phyloP scores from a whole-genome alignment of 2,797 vertebrate genomes.

The Rhincodon typus region DNA sequence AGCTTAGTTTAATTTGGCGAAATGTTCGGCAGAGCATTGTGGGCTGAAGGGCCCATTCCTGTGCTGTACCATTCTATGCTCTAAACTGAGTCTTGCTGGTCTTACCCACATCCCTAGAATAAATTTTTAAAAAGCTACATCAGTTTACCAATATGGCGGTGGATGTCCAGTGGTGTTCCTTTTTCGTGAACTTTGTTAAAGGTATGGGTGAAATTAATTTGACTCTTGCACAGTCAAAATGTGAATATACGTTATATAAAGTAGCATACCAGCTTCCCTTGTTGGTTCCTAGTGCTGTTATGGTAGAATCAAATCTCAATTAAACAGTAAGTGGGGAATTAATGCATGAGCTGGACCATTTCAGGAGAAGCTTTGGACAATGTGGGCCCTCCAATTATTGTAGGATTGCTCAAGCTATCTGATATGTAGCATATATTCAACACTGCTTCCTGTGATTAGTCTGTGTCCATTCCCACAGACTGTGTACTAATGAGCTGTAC shows the following conservation, averaged over 20 bases:
- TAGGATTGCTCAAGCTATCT: not conserved
- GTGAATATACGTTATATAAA: not conserved
- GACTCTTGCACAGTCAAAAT: not conserved
- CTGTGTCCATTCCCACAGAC: not conserved
- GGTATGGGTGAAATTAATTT: not conserved
- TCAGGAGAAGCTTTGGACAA: not conserved
- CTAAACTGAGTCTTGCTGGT: not conserved
- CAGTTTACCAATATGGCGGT: not conserved
- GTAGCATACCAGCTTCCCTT: not conserved
- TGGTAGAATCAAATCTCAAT: not conserved
- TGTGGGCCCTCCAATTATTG: not conserved
- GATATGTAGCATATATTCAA: not conserved
- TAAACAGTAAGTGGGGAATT: not conserved
- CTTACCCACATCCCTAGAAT: not conserved
- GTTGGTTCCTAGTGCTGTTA: not conserved
- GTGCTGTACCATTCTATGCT: too few relatives aligned
- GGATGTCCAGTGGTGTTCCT: not conserved
- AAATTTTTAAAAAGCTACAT: not conserved
- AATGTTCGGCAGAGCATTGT: too few relatives aligned
- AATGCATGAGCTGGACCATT: not conserved
- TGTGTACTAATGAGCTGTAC: not conserved
- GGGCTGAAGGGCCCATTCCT: too few relatives aligned
- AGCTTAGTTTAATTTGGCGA: too few relatives aligned
- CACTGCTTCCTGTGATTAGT: not conserved
- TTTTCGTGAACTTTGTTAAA: not conserved